phyloP scores from a whole-genome alignment of 2,888 invertebrate species.

The Helobdella robusta region DNA sequence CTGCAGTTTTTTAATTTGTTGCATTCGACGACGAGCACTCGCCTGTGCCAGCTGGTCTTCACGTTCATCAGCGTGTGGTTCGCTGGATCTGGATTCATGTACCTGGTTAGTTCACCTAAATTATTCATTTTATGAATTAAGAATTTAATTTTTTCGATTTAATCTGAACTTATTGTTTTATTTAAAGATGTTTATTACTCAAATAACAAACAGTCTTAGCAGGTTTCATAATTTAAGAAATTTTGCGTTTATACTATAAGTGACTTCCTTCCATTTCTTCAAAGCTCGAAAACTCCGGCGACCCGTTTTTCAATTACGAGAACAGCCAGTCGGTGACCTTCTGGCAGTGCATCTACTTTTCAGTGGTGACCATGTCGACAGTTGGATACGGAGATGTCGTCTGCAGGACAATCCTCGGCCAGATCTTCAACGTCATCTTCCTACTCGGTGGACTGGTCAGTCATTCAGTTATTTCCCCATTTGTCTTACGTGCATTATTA shows the following conservation, averaged over 20 bases:
- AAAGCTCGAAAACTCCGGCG: constrained; percentile 28
- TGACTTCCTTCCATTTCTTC: too few species aligned
- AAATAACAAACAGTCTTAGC: neutral
- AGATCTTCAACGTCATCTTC: constrained; percentile 98
- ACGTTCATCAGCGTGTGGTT: constrained; percentile 19
- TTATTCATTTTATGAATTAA: neutral
- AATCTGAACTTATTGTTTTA: neutral
- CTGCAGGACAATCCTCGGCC: constrained; percentile 92
- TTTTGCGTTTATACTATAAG: too few species aligned
- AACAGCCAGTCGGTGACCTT: constrained; percentile 19
- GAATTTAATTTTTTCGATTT: neutral
- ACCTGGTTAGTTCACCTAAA: neutral
- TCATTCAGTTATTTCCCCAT: too few species aligned
- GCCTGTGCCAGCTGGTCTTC: constrained; percentile 17
- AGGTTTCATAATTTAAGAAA: neutral
- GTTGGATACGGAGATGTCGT: constrained; percentile 99
- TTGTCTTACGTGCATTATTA: too few species aligned
- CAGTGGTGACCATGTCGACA: constrained; percentile 99
- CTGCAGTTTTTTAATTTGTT: constrained; percentile 21
- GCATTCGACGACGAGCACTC: constrained; percentile 8
- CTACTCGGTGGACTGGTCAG: constrained; percentile 58
- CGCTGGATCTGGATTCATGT: constrained; percentile 21
- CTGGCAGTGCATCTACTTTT: constrained; percentile 73
- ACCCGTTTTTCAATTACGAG: constrained; percentile 16
- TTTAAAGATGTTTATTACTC: neutral